Percentiles rank a stretch among this genome's conserved stretches.
Evolutionary conservation across 2,888 invertebrate genomes (phyloP).

Genomic region (Ormyrus thymus): DNA sequence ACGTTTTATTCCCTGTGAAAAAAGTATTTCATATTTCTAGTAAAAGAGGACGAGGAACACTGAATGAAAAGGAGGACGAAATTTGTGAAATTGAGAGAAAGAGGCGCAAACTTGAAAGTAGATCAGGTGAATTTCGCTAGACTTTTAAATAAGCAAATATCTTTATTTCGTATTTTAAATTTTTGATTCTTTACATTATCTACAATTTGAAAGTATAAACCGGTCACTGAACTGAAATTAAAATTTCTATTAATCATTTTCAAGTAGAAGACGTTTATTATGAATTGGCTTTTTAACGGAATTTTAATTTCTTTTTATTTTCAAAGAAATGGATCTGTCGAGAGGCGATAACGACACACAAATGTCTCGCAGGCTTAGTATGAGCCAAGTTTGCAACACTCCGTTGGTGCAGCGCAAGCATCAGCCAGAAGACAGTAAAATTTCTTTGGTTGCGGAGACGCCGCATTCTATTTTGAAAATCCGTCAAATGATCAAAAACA

Average conservation of each 20-base stretch:
- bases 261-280: background rate
- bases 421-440: conserved; percentile 48
- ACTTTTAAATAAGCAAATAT: too few relatives aligned
- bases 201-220: too few relatives aligned
- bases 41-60: conserved; percentile 65
- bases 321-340: conserved; percentile 25
- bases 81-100: conserved; percentile 41
- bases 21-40: background rate
- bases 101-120: conserved; percentile 56
- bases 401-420: conserved; percentile 68
- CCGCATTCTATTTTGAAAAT: conserved; percentile 73
- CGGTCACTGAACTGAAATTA: too few relatives aligned
- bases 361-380: conserved; percentile 45
- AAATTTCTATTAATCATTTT: background rate
- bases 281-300: too few relatives aligned
- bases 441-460: conserved; percentile 59
- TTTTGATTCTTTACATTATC: background rate
- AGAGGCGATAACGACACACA: conserved; percentile 46
- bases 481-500: conserved; percentile 65
- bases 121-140: background rate
- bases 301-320: background rate
- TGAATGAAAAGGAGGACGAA: conserved; percentile 53
- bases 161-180: background rate
- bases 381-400: conserved; percentile 61
- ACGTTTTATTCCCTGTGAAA: conserved; percentile 63